Evolutionary conservation across 2,888 invertebrate genomes (phyloP).

Genomic region (Theretra japonica): DNA sequence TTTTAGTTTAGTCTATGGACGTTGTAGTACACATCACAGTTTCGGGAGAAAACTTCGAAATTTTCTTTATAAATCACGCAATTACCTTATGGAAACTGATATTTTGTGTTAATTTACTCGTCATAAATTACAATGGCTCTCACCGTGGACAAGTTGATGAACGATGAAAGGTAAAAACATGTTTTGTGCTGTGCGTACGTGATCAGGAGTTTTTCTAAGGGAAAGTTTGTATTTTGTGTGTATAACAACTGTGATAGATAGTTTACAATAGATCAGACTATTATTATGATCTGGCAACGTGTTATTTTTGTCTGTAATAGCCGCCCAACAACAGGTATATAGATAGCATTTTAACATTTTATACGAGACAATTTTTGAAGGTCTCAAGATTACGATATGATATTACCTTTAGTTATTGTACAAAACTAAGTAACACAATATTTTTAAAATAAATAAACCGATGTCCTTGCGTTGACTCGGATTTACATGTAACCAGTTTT

Average conservation of each 20-base stretch:
- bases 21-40: constrained; percentile 54
- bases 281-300: constrained; percentile 32
- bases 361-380: background rate
- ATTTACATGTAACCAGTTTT: background rate
- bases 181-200: constrained; percentile 42
- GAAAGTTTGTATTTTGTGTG: constrained; percentile 60
- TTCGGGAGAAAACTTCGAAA: constrained; percentile 56
- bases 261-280: constrained; percentile 15
- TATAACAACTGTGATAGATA: constrained; percentile 21
- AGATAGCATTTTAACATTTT: background rate
- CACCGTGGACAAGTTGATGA: constrained; percentile 75
- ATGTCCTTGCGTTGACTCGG: background rate
- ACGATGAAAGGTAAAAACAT: constrained; percentile 73
- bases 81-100: constrained; percentile 39
- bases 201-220: constrained; percentile 55
- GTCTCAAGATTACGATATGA: constrained; percentile 8
- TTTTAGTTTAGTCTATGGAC: constrained; percentile 35
- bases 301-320: constrained; percentile 31
- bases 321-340: background rate
- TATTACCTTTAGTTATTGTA: background rate
- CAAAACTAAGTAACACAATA: background rate
- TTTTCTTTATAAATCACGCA: constrained; percentile 49
- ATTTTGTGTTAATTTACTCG: constrained; percentile 31
- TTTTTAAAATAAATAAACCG: constrained; percentile 13
- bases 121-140: constrained; percentile 60